Conservation (phyloP, 2,113 vertebrate genomes). For the Ariopsis seemanni region DNA sequence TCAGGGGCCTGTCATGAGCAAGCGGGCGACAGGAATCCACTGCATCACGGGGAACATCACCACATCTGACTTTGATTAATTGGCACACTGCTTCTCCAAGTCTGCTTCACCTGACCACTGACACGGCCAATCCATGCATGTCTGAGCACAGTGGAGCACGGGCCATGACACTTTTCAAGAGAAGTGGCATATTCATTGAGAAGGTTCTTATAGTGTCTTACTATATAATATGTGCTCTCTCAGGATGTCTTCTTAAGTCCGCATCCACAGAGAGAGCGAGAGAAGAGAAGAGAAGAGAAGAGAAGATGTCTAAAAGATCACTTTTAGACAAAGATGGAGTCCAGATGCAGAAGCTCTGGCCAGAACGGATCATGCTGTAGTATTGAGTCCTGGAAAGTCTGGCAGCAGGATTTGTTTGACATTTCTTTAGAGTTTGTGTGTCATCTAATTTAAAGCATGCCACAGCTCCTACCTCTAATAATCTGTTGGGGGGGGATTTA, state of each 20-base stretch:
- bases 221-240: constrained; percentile 9
- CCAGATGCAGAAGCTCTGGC: constrained; percentile 37
- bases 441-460: constrained; percentile 41
- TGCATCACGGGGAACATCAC: constrained; percentile 90
- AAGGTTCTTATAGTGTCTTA: constrained; percentile 17
- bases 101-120: constrained; percentile 80
- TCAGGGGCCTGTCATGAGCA: constrained; percentile 58
- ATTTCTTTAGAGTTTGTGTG: constrained; percentile 50
- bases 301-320: constrained; percentile 12
- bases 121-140: constrained; percentile 77
- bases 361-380: constrained; percentile 55
- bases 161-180: constrained; percentile 26
- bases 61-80: constrained; percentile 99
- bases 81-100: constrained; percentile 82
- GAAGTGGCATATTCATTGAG: constrained; percentile 5
- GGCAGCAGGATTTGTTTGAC: constrained; percentile 34
- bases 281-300: constrained; percentile 7
- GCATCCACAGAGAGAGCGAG: background rate
- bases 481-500: constrained; percentile 20
- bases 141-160: constrained; percentile 55
- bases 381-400: constrained; percentile 57
- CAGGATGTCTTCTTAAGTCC: constrained; percentile 39
- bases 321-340: constrained; percentile 25
- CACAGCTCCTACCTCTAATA: constrained; percentile 27
- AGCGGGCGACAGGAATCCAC: constrained; percentile 82